Evolutionary conservation across 2,113 vertebrate genomes (phyloP).

Genomic region (Tetraodon nigroviridis): DNA sequence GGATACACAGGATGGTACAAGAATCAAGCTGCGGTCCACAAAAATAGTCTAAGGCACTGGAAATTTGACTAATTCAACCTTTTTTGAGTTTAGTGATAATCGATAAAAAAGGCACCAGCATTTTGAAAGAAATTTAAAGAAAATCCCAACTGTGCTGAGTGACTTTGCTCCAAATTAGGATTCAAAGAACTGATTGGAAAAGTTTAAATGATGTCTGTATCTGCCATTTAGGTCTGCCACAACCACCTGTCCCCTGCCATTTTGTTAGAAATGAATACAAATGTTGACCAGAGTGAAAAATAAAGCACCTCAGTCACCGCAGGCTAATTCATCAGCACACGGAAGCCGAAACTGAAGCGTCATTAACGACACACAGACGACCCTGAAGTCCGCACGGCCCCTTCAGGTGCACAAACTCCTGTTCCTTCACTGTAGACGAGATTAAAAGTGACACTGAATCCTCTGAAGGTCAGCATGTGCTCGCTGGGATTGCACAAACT

Average conservation of each 20-base stretch:
- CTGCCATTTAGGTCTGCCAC: conserved; percentile 57
- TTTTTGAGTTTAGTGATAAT: conserved; percentile 3
- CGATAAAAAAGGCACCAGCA: conserved; percentile 68
- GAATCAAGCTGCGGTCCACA: conserved; percentile 47
- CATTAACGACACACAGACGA: conserved; percentile 20
- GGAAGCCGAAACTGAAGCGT: conserved; percentile 12
- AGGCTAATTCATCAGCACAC: conserved; percentile 62
- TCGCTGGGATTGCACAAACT: conserved; percentile 45
- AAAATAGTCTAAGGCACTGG: conserved; percentile 70
- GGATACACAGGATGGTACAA: conserved; percentile 23
- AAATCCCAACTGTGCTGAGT: conserved; percentile 14
- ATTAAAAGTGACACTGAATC: conserved; percentile 46
- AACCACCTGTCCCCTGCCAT: conserved; percentile 39
- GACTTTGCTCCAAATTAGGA: neutral
- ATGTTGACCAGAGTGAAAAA: conserved; percentile 55
- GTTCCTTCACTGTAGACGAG: conserved; percentile 69
- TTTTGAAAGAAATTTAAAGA: conserved; percentile 11
- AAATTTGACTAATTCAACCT: conserved; percentile 56
- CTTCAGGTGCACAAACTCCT: conserved; percentile 65
- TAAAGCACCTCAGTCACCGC: conserved; percentile 65
- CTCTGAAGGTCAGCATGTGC: conserved; percentile 48
- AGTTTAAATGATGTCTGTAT: conserved; percentile 62
- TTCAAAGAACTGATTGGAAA: conserved; percentile 2
- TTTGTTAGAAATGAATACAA: conserved; percentile 19
- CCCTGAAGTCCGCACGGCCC: conserved; percentile 65